A percentile compares a stretch with the other conserved stretches of the same genome.
phyloP scores from a whole-genome alignment of 2,888 invertebrate species.

The Folsomia candida region DNA sequence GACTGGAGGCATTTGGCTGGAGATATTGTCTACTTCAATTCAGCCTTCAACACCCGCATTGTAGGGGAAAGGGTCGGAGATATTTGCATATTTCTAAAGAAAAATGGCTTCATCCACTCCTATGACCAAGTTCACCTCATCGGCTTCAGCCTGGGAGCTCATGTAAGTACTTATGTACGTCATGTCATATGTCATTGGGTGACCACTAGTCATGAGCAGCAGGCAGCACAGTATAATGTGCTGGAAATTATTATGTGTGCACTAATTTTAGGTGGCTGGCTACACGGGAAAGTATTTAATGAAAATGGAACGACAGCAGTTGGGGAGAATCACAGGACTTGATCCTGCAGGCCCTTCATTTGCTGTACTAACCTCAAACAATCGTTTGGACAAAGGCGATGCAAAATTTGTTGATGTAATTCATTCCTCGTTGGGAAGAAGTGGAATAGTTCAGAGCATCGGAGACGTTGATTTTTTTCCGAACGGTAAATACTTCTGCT shows the following conservation, averaged over 20 bases:
- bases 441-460: constrained; percentile 31
- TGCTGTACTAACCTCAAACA: constrained; percentile 55
- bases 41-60: constrained; percentile 40
- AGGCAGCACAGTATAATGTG: no score
- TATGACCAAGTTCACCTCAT: constrained; percentile 39
- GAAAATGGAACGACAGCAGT: constrained; percentile 19
- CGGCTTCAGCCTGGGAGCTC: constrained; percentile 46
- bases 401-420: constrained; percentile 13
- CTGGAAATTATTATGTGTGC: no score
- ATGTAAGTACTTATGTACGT: constrained; percentile 27
- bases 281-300: constrained; percentile 36
- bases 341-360: constrained; percentile 70
- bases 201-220: no score
- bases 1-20: constrained; percentile 43
- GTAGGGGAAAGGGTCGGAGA: constrained; percentile 45
- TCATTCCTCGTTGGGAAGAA: constrained; percentile 35
- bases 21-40: constrained; percentile 38
- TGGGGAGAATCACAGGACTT: constrained; percentile 35
- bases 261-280: constrained; percentile 18
- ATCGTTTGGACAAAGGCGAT: constrained; percentile 58
- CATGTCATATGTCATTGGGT: no score
- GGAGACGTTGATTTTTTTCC: constrained; percentile 43
- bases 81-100: constrained; percentile 33
- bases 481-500: constrained; percentile 17
- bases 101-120: constrained; percentile 21